A percentile compares a stretch with the other conserved stretches of the same genome.
Evolutionary conservation across 2,888 invertebrate genomes (phyloP).

Genomic region (Patella caerulea): DNA sequence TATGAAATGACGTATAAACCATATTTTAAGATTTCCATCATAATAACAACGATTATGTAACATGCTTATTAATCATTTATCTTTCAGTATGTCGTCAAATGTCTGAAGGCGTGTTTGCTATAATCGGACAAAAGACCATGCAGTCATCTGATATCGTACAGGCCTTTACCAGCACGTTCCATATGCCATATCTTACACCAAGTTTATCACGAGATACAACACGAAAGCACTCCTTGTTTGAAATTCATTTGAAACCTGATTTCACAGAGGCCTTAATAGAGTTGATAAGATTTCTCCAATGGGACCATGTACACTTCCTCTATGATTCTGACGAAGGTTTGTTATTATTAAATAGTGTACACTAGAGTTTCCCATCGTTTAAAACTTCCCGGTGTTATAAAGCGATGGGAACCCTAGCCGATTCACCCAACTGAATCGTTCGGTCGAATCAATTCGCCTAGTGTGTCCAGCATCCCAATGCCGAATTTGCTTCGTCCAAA

Average conservation of each 20-base stretch:
- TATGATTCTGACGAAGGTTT: constrained; percentile 63
- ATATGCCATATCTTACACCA: constrained; percentile 60
- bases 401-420: not conserved
- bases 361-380: no score
- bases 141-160: constrained; percentile 53
- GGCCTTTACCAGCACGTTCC: constrained; percentile 55
- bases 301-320: constrained; percentile 55
- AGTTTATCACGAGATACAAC: constrained; percentile 43
- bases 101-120: constrained; percentile 58
- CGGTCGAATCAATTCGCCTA: no score
- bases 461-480: no score
- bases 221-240: constrained; percentile 76
- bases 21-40: no score
- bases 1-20: no score
- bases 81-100: constrained; percentile 59
- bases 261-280: constrained; percentile 80
- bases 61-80: no score
- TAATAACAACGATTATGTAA: no score
- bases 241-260: constrained; percentile 83
- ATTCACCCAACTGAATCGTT: not conserved
- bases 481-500: no score
- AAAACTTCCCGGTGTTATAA: not conserved
- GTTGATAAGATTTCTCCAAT: constrained; percentile 50
- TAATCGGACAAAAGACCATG: constrained; percentile 57
- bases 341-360: not conserved